Percentiles rank a stretch among this genome's conserved stretches.
phyloP scores from a whole-genome alignment of 1,140 invertebrate genomes.

The Yoshiicerus persimilis region DNA sequence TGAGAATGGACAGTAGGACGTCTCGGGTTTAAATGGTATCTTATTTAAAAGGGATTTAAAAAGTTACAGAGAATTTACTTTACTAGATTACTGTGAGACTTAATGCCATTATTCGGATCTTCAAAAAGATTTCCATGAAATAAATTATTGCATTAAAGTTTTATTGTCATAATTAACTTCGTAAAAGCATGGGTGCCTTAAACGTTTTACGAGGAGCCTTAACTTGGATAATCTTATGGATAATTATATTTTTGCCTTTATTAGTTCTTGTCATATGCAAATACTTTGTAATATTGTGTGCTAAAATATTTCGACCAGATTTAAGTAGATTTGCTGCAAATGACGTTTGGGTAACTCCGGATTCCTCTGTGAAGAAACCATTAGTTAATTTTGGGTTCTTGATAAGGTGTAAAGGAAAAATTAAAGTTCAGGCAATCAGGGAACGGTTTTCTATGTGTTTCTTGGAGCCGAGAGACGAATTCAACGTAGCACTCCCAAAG shows the following conservation, averaged over 20 bases:
- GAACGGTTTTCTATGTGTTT: background rate
- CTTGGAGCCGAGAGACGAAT: background rate
- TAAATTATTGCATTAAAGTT: no score
- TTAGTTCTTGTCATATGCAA: background rate
- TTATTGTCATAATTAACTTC: no score
- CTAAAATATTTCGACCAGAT: background rate
- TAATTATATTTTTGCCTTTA: background rate
- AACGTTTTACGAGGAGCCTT: background rate
- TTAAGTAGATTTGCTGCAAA: background rate
- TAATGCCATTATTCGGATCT: no score
- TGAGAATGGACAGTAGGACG: no score
- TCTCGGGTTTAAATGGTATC: no score
- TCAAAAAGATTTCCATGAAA: no score
- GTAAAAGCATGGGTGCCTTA: background rate
- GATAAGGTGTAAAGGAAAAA: background rate
- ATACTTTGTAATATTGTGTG: background rate
- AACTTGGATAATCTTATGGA: background rate
- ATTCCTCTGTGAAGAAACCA: background rate
- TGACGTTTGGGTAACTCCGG: background rate
- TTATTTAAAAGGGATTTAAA: no score
- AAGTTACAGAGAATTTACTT: no score
- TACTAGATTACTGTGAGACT: no score
- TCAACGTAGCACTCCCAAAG: background rate
- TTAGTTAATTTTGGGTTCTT: constrained; percentile 5
- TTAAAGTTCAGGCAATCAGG: background rate